phyloP scores from a whole-genome alignment of 2,113 vertebrate genomes.

The Crotophaga sulcirostris region DNA sequence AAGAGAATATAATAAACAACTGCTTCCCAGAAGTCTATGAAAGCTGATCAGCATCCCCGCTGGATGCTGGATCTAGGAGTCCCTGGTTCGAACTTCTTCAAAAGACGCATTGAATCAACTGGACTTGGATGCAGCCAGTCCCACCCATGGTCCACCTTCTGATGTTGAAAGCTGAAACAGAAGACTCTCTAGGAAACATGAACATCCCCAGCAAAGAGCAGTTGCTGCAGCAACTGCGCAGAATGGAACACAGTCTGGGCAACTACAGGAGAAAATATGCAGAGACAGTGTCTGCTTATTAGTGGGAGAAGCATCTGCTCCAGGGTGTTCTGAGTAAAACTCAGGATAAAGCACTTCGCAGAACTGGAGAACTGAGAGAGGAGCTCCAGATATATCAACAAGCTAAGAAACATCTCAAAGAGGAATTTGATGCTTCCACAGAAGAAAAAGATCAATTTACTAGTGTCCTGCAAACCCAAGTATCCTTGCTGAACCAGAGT shows the following conservation, averaged over 20 bases:
- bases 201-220: slow-evolving; percentile 88
- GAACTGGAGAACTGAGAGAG: slow-evolving; percentile 94
- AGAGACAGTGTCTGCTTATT: too few species aligned
- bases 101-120: slow-evolving; percentile 87
- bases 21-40: too few species aligned
- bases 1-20: too few species aligned
- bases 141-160: slow-evolving; percentile 85
- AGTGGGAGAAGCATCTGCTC: too few species aligned
- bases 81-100: slow-evolving; percentile 84
- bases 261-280: slow-evolving; percentile 88
- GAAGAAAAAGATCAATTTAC: slow-evolving; percentile 98
- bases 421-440: slow-evolving; percentile 92
- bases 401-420: slow-evolving; percentile 95
- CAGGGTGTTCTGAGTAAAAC: slow-evolving; percentile 93
- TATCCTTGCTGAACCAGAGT: slow-evolving; percentile 88
- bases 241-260: slow-evolving; percentile 85
- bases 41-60: too few species aligned
- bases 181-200: slow-evolving; percentile 77
- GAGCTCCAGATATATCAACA: slow-evolving; percentile 84
- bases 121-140: slow-evolving; percentile 73
- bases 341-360: slow-evolving; percentile 94
- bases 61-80: slow-evolving; percentile 72
- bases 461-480: slow-evolving; percentile 91
- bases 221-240: slow-evolving; percentile 81
- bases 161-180: slow-evolving; percentile 92